These are phyloP conservation scores for Podarcis siculus DNA, from an alignment of 2,797 vertebrate genomes.

Conservation along the genomic window DNA sequence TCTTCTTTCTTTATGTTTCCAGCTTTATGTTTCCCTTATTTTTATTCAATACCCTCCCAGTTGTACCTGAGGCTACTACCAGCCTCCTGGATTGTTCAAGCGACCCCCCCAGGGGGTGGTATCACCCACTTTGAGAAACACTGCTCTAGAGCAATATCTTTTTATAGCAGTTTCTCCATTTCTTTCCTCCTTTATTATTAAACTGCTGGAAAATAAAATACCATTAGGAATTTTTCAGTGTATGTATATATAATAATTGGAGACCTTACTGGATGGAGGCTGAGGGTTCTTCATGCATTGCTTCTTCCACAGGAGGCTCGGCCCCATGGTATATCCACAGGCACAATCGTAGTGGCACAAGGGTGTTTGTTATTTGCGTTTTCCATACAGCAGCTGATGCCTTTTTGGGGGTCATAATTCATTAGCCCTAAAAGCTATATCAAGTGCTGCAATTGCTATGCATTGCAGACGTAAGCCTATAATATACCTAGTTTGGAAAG, in stretches of 20 bases:
- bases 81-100: no score
- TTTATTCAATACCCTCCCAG: no score
- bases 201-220: background rate
- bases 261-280: background rate
- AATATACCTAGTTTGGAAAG: constrained; percentile 67
- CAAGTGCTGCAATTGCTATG: constrained; percentile 66
- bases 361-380: constrained; percentile 53
- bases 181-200: background rate
- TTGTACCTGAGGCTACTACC: no score
- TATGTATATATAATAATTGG: background rate
- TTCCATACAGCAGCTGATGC: constrained; percentile 47
- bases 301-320: constrained; percentile 24
- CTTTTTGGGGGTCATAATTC: constrained; percentile 54
- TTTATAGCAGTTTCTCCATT: background rate
- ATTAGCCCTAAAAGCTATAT: constrained; percentile 69
- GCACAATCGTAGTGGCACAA: constrained; percentile 13
- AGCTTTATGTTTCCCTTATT: no score
- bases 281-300: background rate
- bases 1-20: no score
- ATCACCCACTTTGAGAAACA: no score
- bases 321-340: constrained; percentile 2
- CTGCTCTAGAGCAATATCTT: background rate
- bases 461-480: constrained; percentile 63
- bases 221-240: no score
- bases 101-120: no score